A percentile compares a stretch with the other conserved stretches of the same genome.
phyloP scores from a whole-genome alignment of 2,888 invertebrate species.

The Anodontia alba region DNA sequence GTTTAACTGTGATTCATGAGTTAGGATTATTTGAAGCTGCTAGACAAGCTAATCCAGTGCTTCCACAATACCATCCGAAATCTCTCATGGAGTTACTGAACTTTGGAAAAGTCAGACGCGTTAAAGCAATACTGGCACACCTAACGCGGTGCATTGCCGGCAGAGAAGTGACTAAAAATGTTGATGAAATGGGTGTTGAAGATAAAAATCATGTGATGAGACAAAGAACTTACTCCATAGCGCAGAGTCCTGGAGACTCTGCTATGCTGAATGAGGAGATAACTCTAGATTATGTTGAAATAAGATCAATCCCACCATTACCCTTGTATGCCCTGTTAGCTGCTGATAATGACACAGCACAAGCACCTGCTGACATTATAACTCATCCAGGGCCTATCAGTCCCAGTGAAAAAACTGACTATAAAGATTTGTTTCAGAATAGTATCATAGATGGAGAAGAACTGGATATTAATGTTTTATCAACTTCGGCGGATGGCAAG shows the following conservation, averaged over 20 bases:
- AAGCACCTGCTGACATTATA: conserved; percentile 61
- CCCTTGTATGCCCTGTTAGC: conserved; percentile 98
- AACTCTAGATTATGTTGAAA: conserved; percentile 89
- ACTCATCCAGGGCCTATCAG: conserved; percentile 37
- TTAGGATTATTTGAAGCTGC: conserved; percentile 95
- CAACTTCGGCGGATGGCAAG: conserved; percentile 87
- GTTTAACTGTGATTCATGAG: conserved; percentile 81
- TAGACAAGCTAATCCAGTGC: conserved; percentile 97
- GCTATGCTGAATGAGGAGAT: conserved; percentile 69
- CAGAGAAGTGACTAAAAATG: conserved; percentile 65
- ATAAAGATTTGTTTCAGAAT: conserved; percentile 92
- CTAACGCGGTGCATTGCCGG: conserved; percentile 91
- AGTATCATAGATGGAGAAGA: conserved; percentile 69
- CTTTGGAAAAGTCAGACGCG: conserved; percentile 98
- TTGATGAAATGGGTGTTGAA: conserved; percentile 67
- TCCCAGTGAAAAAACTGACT: conserved; percentile 87
- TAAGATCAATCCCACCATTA: conserved; percentile 98
- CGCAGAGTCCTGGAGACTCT: conserved; percentile 61
- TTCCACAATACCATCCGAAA: conserved; percentile 99
- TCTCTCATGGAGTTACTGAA: conserved; percentile 99
- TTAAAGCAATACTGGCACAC: conserved; percentile 98
- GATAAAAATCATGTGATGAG: conserved; percentile 58
- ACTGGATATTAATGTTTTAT: conserved; percentile 72
- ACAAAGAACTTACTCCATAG: conserved; percentile 64
- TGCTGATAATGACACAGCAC: conserved; percentile 89